A percentile compares a stretch with the other conserved stretches of the same genome.
These are phyloP conservation scores for Drosophila yooni DNA, from an alignment of 2,888 invertebrate genomes.

Conservation along the genomic window DNA sequence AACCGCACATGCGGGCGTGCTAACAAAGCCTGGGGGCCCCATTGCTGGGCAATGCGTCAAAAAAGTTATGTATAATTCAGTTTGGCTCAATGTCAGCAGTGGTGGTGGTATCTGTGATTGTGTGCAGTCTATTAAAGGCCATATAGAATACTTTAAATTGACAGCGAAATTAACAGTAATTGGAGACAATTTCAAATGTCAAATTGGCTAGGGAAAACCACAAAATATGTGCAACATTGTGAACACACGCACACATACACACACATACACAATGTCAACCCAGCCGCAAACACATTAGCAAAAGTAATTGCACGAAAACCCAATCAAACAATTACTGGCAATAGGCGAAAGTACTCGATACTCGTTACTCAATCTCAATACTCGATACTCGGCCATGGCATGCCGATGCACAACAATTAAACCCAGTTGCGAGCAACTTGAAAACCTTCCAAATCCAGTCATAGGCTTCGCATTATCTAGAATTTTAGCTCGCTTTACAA, in stretches of 20 bases:
- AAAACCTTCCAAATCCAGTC: constrained; percentile 34
- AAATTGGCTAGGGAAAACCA: constrained; percentile 64
- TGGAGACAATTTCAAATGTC: constrained; percentile 68
- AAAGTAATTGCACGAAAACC: constrained; percentile 11
- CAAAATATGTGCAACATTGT: constrained; percentile 40
- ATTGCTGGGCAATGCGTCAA: constrained; percentile 12
- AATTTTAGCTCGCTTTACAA: constrained; percentile 25
- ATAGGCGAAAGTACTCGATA: constrained; percentile 34
- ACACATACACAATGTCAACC: constrained; percentile 32
- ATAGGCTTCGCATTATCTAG: constrained; percentile 40
- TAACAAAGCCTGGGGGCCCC: neutral
- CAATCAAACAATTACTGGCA: constrained; percentile 32
- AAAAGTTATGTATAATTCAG: constrained; percentile 26
- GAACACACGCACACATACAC: constrained; percentile 7
- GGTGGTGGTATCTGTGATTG: neutral
- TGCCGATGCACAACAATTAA: constrained; percentile 27
- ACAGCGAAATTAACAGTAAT: constrained; percentile 59
- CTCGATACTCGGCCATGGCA: constrained; percentile 35
- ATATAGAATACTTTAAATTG: constrained; percentile 38
- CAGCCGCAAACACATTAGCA: neutral
- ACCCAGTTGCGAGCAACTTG: constrained; percentile 14
- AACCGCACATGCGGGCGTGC: neutral
- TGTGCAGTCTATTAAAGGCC: constrained; percentile 12
- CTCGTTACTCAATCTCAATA: constrained; percentile 21
- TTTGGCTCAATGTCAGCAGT: constrained; percentile 27